Percentiles rank a stretch among this genome's conserved stretches.
Conservation (phyloP, 2,797 vertebrate species). For the Pampus argenteus region DNA sequence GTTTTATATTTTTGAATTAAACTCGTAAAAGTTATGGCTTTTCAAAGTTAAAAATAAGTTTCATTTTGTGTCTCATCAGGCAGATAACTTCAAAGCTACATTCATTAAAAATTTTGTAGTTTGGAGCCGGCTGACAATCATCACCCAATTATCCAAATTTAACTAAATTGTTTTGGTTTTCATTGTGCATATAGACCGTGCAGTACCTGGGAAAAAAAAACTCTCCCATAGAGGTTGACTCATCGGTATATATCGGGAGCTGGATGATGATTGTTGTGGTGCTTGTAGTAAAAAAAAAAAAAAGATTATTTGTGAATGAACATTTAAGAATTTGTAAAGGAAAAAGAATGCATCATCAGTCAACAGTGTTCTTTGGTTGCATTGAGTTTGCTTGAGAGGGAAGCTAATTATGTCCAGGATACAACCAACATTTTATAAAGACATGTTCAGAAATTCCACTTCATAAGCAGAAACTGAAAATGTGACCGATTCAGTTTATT, state of each 20-base stretch:
- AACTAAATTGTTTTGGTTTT: background rate
- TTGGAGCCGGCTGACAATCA: slow-evolving; percentile 10
- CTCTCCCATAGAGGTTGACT: too few species aligned
- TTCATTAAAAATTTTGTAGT: background rate
- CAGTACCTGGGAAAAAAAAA: background rate
- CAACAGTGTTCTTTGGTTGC: too few species aligned
- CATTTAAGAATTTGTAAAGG: too few species aligned
- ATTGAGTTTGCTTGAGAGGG: background rate
- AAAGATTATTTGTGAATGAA: too few species aligned
- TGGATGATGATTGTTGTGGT: background rate
- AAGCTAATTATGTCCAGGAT: background rate
- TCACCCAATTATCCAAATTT: background rate
- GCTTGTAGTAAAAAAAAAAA: too few species aligned
- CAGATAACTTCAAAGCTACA: slow-evolving; percentile 21
- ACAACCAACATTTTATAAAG: background rate
- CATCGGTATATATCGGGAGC: too few species aligned
- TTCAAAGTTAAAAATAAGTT: slow-evolving; percentile 5
- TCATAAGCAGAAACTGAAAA: background rate
- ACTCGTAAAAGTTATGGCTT: slow-evolving; percentile 3
- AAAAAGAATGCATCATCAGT: background rate
- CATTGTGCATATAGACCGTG: background rate
- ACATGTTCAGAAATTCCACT: background rate
- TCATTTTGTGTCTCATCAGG: slow-evolving; percentile 26
- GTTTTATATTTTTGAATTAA: slow-evolving; percentile 28
- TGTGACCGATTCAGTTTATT: too few species aligned